These are phyloP conservation scores for Muscicapa adusta DNA, from an alignment of 2,113 vertebrate species.

Conservation along the genomic window DNA sequence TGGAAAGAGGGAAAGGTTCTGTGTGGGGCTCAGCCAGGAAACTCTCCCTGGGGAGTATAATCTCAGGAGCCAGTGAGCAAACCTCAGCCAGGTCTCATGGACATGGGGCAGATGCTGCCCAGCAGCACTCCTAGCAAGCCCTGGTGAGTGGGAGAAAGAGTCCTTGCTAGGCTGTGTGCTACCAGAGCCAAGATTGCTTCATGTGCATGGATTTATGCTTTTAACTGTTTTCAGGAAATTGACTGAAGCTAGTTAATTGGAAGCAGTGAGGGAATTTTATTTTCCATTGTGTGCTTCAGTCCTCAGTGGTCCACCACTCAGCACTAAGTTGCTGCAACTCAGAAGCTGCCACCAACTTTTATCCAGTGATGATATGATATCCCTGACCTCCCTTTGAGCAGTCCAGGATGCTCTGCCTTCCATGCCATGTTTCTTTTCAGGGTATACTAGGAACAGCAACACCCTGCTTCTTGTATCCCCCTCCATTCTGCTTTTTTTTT, in stretches of 20 bases:
- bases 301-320: neutral
- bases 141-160: neutral
- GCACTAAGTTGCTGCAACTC: neutral
- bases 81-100: neutral
- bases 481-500: neutral
- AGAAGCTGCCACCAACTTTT: neutral
- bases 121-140: neutral
- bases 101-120: neutral
- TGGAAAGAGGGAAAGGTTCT: neutral
- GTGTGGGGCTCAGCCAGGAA: neutral
- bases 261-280: conserved; percentile 35
- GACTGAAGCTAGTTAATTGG: conserved; percentile 17
- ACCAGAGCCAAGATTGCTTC: neutral
- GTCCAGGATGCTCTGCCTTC: accelerated
- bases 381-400: neutral
- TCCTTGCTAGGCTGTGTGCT: neutral
- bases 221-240: conserved; percentile 26
- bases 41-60: accelerated
- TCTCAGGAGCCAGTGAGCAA: neutral
- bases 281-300: conserved; percentile 9
- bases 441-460: neutral
- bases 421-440: neutral
- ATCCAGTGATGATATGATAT: neutral
- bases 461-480: neutral
- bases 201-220: neutral